Base-by-base conservation (phyloP, 2,113 vertebrate species). In the Rissa tridactyla region DNA sequence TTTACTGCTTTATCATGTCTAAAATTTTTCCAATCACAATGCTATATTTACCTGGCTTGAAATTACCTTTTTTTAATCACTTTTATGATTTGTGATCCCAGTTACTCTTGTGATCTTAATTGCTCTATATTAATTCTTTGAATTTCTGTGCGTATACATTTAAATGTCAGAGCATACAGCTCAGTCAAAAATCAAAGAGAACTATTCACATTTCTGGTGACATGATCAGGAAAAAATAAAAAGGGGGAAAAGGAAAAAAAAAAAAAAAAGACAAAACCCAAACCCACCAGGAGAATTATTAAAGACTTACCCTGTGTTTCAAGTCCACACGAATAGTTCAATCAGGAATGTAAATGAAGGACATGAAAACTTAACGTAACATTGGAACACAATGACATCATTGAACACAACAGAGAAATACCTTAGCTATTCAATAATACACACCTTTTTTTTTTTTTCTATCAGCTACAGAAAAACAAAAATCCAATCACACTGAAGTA, bases 71-170 rank as follows among this genome's bases (percentile, higher is more conserved):
- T 71, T 46, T 29, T 22, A 47, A 47, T n/a, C 4, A 6, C 8
- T 20, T 8, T 83, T 38, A 40, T 5, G 16, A 62, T 76, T 30
- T 79, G 23, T 38, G 34, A 46, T n/a, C 32, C 8, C 49, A 47
- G 8, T 68, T 89, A 72, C 15, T 42, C 49, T 68, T 51, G 12
- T 68, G 61, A 54, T 69, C 26, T 52, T 91, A 38, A 77, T 64
- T 68, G 19, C 13, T 32, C 32, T 49, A 65, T 69, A 52, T 32
- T 38, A 76, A 70, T 62, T 70, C 9, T 77, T 57, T 75, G 30
- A 57, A 75, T 1, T 4, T 65, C 1, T n/a, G 4, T 55, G 6
- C 9, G 10, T 1, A n/a, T 42, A 34, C 0, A 1, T 26, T 40
- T 82, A 36, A 38, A 34, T 34, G 18, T 51, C 66, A 79, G 66